Evolutionary conservation across 2,888 invertebrate genomes (phyloP).

Genomic region (Rosalia funebris): DNA sequence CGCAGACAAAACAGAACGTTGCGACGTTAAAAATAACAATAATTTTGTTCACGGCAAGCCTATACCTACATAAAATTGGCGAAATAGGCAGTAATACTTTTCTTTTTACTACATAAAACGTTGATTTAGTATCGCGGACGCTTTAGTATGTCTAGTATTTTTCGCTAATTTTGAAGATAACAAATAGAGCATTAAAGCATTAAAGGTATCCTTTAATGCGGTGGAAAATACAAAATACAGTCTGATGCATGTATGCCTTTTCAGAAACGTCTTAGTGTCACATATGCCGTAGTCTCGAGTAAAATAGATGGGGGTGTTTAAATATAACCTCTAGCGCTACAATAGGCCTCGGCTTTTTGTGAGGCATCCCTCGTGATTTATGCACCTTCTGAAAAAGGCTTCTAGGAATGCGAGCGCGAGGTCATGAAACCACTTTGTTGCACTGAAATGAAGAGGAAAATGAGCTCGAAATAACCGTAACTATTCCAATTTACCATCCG

Average conservation of each 20-base stretch:
- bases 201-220: neutral
- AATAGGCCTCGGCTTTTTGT: slow-evolving; percentile 45
- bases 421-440: slow-evolving; percentile 62
- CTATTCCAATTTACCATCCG: slow-evolving; percentile 59
- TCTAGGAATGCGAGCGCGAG: slow-evolving; percentile 58
- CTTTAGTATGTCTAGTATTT: too few relatives aligned
- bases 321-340: slow-evolving; percentile 44
- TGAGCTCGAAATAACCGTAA: slow-evolving; percentile 55
- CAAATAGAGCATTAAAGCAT: neutral
- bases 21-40: too few relatives aligned
- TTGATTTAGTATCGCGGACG: too few relatives aligned
- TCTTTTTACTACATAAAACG: too few relatives aligned
- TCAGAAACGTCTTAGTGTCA: slow-evolving; percentile 20
- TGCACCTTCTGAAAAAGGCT: slow-evolving; percentile 62
- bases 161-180: too few relatives aligned
- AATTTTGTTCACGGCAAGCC: too few relatives aligned
- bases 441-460: slow-evolving; percentile 64
- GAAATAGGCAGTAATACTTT: too few relatives aligned
- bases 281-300: slow-evolving; percentile 29
- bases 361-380: slow-evolving; percentile 58
- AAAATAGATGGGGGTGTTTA: slow-evolving; percentile 41
- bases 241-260: neutral
- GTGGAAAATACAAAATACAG: slow-evolving; percentile 6
- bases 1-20: too few relatives aligned
- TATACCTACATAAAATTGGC: too few relatives aligned